Evolutionary conservation across 2,888 invertebrate species (phyloP).

Genomic region (Amphipoea oculea): DNA sequence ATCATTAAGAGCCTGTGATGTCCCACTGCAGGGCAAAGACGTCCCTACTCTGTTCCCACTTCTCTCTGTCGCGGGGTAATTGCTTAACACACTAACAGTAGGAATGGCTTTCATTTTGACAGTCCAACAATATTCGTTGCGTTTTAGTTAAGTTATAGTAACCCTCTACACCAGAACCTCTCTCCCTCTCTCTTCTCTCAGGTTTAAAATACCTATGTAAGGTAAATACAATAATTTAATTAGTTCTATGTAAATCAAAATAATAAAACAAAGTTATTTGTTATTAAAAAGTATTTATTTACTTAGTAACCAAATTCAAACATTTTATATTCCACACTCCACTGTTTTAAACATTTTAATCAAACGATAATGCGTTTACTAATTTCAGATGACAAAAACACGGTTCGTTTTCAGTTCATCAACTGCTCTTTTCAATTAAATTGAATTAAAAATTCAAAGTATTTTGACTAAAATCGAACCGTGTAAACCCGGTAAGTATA

Average conservation of each 20-base stretch:
- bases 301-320: not conserved
- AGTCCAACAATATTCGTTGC: too few species aligned
- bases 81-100: too few species aligned
- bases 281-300: conserved; percentile 12
- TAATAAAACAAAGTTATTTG: not conserved
- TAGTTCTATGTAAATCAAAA: not conserved
- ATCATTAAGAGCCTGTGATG: too few species aligned
- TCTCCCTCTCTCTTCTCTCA: too few species aligned
- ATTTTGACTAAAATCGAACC: not conserved
- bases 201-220: too few species aligned
- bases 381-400: not conserved
- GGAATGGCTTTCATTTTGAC: too few species aligned
- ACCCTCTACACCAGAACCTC: too few species aligned
- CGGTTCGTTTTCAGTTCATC: too few species aligned
- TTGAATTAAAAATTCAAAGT: not conserved
- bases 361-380: not conserved
- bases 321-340: not conserved
- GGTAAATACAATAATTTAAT: too few species aligned
- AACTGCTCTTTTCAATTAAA: not conserved
- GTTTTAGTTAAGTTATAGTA: too few species aligned
- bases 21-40: not conserved
- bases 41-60: too few species aligned
- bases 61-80: not conserved
- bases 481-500: not conserved
- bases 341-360: not conserved